These are phyloP conservation scores for Cyphomyrmex costatus DNA, from an alignment of 1,140 invertebrate species.

Conservation along the genomic window DNA sequence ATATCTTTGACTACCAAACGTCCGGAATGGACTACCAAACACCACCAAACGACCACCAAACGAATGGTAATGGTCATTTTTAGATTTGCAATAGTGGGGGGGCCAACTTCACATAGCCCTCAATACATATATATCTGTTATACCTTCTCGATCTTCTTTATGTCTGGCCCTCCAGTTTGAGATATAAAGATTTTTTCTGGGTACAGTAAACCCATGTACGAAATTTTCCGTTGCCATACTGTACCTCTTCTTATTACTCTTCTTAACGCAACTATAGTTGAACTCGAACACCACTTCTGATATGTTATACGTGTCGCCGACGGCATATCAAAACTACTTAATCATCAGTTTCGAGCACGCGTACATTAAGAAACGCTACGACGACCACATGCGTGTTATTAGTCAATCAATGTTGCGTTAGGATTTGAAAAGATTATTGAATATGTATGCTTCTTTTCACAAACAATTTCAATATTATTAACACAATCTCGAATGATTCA, in stretches of 20 bases:
- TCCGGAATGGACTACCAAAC: no score
- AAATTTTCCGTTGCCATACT: slow-evolving; percentile 75
- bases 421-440: background rate
- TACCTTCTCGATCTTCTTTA: slow-evolving; percentile 66
- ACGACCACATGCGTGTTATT: no score
- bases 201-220: slow-evolving; percentile 32
- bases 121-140: background rate
- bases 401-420: background rate
- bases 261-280: background rate
- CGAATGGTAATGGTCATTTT: no score
- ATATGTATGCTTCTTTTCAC: no score
- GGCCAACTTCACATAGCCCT: no score
- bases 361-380: background rate
- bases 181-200: slow-evolving; percentile 71
- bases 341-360: background rate
- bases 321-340: background rate
- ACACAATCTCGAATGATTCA: no score
- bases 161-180: slow-evolving; percentile 64
- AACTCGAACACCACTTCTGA: slow-evolving; percentile 23
- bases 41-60: no score
- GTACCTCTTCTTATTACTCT: background rate
- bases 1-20: no score
- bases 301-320: slow-evolving; percentile 7
- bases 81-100: no score
- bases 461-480: no score